These are phyloP conservation scores for Trichomycterus rosablanca DNA, from an alignment of 2,113 vertebrate species.

Conservation along the genomic window DNA sequence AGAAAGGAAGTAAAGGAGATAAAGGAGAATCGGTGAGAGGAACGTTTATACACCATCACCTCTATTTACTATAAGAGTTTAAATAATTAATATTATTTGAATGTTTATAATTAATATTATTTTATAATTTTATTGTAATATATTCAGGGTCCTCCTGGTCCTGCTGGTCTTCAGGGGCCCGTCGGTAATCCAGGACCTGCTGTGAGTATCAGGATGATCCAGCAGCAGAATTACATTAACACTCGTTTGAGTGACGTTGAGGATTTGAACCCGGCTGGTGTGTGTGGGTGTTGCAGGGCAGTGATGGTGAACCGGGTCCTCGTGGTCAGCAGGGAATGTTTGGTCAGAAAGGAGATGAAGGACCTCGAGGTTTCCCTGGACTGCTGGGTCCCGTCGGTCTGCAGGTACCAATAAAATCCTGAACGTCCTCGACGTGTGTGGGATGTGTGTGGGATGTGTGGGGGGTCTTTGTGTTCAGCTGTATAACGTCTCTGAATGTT, in stretches of 20 bases:
- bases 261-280: too few relatives aligned
- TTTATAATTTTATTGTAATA: not conserved
- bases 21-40: slow-evolving; percentile 95
- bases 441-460: too few relatives aligned
- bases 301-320: slow-evolving; percentile 89
- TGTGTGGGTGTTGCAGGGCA: slow-evolving; percentile 69
- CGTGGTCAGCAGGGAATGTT: slow-evolving; percentile 98
- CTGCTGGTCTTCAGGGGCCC: slow-evolving; percentile 87
- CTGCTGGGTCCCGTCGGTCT: slow-evolving; percentile 91
- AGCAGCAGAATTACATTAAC: not conserved
- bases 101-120: not conserved
- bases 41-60: too few relatives aligned
- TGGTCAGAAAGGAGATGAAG: slow-evolving; percentile 97
- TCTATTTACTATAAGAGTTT: not conserved
- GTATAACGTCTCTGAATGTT: too few relatives aligned
- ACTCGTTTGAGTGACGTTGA: not conserved
- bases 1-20: slow-evolving; percentile 94
- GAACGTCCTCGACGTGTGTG: too few relatives aligned
- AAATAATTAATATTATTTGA: not conserved
- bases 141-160: slow-evolving; percentile 85
- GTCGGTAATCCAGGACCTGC: slow-evolving; percentile 92
- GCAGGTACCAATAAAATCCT: slow-evolving; percentile 75
- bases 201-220: slow-evolving; percentile 85
- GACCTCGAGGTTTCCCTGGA: slow-evolving; percentile 90
- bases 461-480: not conserved